A percentile compares a stretch with the other conserved stretches of the same genome.
Evolutionary conservation across 2,113 vertebrate genomes (phyloP).

Genomic region (Verasper variegatus): DNA sequence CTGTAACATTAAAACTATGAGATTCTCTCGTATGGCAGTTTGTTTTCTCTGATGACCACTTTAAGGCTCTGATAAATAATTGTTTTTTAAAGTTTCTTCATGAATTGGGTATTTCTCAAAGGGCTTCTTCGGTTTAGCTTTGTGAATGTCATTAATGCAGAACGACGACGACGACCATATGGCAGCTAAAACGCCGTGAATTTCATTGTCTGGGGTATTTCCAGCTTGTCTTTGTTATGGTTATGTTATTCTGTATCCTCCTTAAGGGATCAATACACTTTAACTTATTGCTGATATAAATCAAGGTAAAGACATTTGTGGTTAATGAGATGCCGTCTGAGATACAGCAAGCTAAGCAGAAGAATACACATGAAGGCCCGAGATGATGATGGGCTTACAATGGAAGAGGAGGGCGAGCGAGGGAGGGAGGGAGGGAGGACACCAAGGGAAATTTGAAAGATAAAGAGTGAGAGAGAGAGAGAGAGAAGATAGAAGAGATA

Average conservation of each 20-base stretch:
- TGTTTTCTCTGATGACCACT: background rate
- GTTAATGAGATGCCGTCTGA: slow-evolving; percentile 35
- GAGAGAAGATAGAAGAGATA: no score
- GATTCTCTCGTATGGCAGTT: background rate
- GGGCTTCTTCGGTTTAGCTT: background rate
- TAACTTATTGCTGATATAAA: slow-evolving; percentile 49
- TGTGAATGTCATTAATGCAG: background rate
- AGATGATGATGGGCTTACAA: slow-evolving; percentile 19
- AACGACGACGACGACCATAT: background rate
- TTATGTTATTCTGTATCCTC: slow-evolving; percentile 20
- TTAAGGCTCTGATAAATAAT: background rate
- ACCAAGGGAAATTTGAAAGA: no score
- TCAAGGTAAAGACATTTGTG: slow-evolving; percentile 38
- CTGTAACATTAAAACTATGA: background rate
- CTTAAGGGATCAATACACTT: slow-evolving; percentile 52
- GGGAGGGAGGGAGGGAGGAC: background rate
- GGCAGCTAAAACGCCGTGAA: background rate
- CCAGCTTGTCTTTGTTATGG: background rate
- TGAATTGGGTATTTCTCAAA: background rate
- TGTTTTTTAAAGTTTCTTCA: background rate
- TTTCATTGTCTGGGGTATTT: background rate
- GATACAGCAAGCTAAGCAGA: slow-evolving; percentile 32
- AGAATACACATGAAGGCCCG: slow-evolving; percentile 9
- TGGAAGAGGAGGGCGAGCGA: background rate
- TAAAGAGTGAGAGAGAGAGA: background rate